Conservation (phyloP, 1,140 invertebrate species). For the Planococcus citri region DNA sequence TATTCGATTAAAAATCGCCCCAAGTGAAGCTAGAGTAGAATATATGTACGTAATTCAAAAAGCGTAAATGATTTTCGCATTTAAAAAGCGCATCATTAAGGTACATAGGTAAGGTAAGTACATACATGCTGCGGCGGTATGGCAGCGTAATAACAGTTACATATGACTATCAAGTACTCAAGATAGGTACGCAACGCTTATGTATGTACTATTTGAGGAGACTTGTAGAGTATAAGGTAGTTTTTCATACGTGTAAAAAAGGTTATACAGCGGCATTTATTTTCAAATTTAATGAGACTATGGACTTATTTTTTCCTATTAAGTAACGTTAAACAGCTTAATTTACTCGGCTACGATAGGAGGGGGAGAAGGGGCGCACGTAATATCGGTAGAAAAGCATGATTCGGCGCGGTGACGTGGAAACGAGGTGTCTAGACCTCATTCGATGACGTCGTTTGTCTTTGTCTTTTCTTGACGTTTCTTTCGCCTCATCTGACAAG, state of each 20-base stretch:
- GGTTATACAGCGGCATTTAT: constrained; percentile 11
- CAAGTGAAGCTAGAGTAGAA: not conserved
- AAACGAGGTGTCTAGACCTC: constrained; percentile 19
- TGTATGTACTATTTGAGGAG: too few relatives aligned
- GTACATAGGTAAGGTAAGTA: not conserved
- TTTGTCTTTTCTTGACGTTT: constrained; percentile 17
- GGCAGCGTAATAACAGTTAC: constrained; percentile 4
- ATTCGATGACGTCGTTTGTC: constrained; percentile 18
- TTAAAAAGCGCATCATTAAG: constrained; percentile 9
- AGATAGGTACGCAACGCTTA: not conserved
- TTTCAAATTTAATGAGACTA: constrained; percentile 14
- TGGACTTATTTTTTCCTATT: constrained; percentile 11
- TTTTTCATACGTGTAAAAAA: not conserved
- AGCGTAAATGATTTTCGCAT: not conserved
- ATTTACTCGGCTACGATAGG: not conserved
- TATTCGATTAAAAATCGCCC: constrained; percentile 1
- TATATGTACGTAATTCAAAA: not conserved
- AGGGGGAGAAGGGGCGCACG: not conserved
- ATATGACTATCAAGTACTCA: not conserved
- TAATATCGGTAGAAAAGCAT: not conserved
- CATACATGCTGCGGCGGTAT: not conserved
- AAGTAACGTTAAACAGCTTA: constrained; percentile 11
- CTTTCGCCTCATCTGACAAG: constrained; percentile 18
- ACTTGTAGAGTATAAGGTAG: too few relatives aligned
- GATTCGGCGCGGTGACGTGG: constrained; percentile 4